These are phyloP conservation scores for Pelusios castaneus DNA, from an alignment of 2,113 vertebrate species.

Conservation along the genomic window DNA sequence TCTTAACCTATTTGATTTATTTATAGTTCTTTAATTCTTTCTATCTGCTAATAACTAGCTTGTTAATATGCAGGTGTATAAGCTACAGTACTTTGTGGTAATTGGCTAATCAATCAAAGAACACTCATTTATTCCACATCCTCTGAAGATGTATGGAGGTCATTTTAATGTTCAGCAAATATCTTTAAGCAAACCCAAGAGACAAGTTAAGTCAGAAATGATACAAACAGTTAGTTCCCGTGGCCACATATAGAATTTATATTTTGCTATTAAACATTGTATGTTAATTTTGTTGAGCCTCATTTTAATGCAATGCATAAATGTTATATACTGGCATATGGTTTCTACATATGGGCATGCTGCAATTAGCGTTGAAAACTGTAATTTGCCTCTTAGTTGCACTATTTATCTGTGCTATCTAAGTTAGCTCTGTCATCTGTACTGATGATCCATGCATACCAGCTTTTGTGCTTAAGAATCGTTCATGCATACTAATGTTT, in stretches of 20 bases:
- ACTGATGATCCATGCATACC: not conserved
- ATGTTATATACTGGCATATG: not conserved
- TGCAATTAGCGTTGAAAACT: constrained; percentile 32
- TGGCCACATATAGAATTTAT: not conserved
- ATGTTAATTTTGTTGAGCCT: constrained; percentile 11
- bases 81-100: constrained; percentile 48
- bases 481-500: not conserved
- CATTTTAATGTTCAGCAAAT: constrained; percentile 66
- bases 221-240: not conserved
- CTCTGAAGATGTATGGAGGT: constrained; percentile 34
- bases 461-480: not conserved
- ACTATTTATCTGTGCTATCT: not conserved
- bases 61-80: constrained; percentile 51
- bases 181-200: constrained; percentile 30
- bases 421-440: constrained; percentile 32
- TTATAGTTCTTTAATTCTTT: constrained; percentile 47
- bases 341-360: constrained; percentile 16
- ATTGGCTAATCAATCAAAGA: constrained; percentile 68
- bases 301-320: constrained; percentile 28
- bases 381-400: not conserved
- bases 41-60: not conserved
- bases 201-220: constrained; percentile 20
- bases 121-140: constrained; percentile 45
- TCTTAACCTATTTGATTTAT: not conserved
- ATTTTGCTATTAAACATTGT: constrained; percentile 18